Percentiles rank a stretch among this genome's conserved stretches.
Conservation (phyloP, 1,140 invertebrate genomes). For the Amyelois transitella region DNA sequence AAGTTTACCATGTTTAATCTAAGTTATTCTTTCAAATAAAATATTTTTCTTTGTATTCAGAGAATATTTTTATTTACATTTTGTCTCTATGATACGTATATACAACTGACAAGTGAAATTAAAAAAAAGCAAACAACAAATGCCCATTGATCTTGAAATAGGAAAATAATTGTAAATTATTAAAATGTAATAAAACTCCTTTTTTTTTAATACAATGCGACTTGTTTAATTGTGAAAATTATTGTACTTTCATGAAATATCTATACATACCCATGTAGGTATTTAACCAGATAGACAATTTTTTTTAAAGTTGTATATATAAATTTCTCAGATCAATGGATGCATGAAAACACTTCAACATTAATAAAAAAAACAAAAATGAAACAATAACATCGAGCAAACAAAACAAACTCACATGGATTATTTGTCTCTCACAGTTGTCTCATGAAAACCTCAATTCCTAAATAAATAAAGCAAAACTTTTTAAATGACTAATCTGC, state of each 20-base stretch:
- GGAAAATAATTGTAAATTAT: neutral
- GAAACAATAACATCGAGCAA: conserved; percentile 31
- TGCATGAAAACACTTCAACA: conserved; percentile 14
- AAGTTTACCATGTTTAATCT: conserved; percentile 12
- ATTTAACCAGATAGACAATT: too few species aligned
- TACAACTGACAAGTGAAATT: conserved; percentile 45
- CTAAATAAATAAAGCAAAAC: neutral
- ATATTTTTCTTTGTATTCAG: conserved; percentile 40
- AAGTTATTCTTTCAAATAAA: conserved; percentile 38
- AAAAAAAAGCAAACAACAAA: conserved; percentile 37
- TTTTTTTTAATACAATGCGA: too few species aligned
- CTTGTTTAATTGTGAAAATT: too few species aligned
- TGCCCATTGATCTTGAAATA: conserved; percentile 5
- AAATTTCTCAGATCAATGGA: neutral
- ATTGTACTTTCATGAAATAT: too few species aligned
- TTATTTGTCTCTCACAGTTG: neutral
- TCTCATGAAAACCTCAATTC: conserved; percentile 9
- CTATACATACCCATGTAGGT: too few species aligned
- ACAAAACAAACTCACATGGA: conserved; percentile 27
- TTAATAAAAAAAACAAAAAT: conserved; percentile 17
- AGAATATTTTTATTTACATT: conserved; percentile 70
- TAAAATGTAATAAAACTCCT: too few species aligned
- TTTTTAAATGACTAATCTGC: too few species aligned
- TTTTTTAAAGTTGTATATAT: too few species aligned
- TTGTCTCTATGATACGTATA: conserved; percentile 42